Evolutionary conservation across 2,113 vertebrate genomes (phyloP), one percentile per base, ranked within the genome.

Genomic region (Oreochromis niloticus): DNA sequence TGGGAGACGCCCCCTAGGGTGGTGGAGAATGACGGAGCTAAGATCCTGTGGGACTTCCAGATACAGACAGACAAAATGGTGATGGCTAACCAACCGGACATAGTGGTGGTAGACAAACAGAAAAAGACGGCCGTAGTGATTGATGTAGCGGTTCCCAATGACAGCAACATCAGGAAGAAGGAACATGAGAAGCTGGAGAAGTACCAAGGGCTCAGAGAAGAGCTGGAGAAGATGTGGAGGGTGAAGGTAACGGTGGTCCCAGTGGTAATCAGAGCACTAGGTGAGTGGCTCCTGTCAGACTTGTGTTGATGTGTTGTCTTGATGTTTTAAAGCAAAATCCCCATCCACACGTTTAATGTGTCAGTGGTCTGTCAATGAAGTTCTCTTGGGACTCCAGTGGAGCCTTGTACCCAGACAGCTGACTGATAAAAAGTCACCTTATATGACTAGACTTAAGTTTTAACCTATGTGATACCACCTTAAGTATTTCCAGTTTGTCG

Each of bases 141-240:
- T n/a, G n/a, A n/a, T n/a, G n/a, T n/a, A n/a, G n/a, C n/a, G n/a
- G n/a, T n/a, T n/a, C n/a, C n/a, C n/a, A n/a, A n/a, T n/a, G n/a
- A n/a, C n/a, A n/a, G n/a, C n/a, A n/a, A n/a, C n/a, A n/a, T n/a
- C n/a, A n/a, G n/a, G n/a, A n/a, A n/a, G n/a, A n/a, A n/a, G n/a
- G n/a, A n/a, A n/a, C n/a, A n/a, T n/a, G n/a, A n/a, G n/a, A n/a
- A n/a, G n/a, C n/a, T n/a, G n/a, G n/a, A n/a, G n/a, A n/a, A n/a
- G n/a, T n/a, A n/a, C n/a, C n/a, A n/a, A n/a, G n/a, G n/a, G n/a
- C n/a, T n/a, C n/a, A n/a, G n/a, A n/a, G n/a, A n/a, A n/a, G n/a
- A n/a, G n/a, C n/a, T n/a, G n/a, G n/a, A n/a, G n/a, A n/a, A 0
- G 19, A n/a, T 54, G 50, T 0, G 50, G 19, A 54, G 50, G 50